Conservation (phyloP, 2,113 vertebrate species). For the Furnarius figulus region DNA sequence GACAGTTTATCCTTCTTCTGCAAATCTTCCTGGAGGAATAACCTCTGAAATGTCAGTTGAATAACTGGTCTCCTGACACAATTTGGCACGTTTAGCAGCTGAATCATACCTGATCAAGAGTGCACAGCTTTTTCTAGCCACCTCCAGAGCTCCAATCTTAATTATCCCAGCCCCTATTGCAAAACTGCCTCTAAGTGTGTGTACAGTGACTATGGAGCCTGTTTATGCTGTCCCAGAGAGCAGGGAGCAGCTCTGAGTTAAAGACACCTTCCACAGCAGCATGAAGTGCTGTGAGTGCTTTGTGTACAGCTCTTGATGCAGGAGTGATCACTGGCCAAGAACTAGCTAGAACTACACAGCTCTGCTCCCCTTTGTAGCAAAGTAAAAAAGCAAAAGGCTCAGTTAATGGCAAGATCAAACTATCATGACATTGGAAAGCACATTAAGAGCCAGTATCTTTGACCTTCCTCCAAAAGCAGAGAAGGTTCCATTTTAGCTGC, state of each 20-base stretch:
- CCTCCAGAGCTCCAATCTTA: not conserved
- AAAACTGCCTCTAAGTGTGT: not conserved
- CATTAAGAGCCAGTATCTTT: not conserved
- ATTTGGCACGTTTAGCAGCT: not conserved
- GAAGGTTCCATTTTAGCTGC: not conserved
- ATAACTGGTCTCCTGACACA: not conserved
- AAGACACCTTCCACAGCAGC: not conserved
- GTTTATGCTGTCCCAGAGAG: not conserved
- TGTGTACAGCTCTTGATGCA: not conserved
- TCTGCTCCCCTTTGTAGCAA: not conserved
- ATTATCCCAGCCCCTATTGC: not conserved
- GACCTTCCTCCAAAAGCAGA: not conserved
- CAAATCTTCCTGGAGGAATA: not conserved
- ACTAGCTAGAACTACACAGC: not conserved
- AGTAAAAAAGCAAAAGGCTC: not conserved
- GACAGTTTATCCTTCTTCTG: not conserved
- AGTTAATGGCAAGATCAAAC: not conserved
- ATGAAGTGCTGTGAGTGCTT: not conserved
- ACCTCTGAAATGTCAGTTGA: not conserved
- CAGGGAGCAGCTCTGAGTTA: not conserved
- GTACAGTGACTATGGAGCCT: not conserved
- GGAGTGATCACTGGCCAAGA: not conserved
- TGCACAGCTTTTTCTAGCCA: not conserved
- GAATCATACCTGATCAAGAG: not conserved
- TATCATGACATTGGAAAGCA: not conserved